Base-by-base conservation (phyloP, 2,797 vertebrate genomes). In the Tympanoctomys barrerae region DNA sequence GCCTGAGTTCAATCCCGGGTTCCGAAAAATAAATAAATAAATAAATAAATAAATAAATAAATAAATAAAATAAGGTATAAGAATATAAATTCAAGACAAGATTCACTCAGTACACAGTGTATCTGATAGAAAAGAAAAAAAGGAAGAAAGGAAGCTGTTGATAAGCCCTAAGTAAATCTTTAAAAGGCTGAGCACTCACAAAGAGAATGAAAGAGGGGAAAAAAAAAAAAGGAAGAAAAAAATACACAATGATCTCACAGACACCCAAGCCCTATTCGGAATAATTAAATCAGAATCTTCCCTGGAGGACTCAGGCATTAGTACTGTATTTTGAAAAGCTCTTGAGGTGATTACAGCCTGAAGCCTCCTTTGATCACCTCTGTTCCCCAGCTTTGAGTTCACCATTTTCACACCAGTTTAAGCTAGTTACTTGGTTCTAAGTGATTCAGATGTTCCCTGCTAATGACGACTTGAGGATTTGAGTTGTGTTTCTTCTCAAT, bases 401-500 rank as follows among this genome's bases (percentile, higher is more conserved):
- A 77, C n/a, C 49, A 89, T 0, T 61, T 93, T 86, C 54, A 92
- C 42, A 46, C n/a, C 62, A 87, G 36, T 21, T 84, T n/a, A 92
- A 73, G 8, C 9, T 36, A 1, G 21, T 82, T 39, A 54, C 11
- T 42, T 68, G 49, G 22, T 82, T 94, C 82, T 59, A 82, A 64
- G 61, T 70, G 78, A 96, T 54, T 92, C 79, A 86, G 24, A 62
- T 79, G 24, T 83, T 93, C 71, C 85, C 49, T 85, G 66, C 6
- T 64, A 75, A 95, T 77, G 57, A 96, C 33, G 81, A 91, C 49
- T 22, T 87, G 18, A 94, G 62, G 19, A 88, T 91, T 80, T 75
- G 3, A 68, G 31, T 52, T 87, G n/a, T 39, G 22, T 82, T 82
- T 85, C 91, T 95, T 88, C 92, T 84, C 93, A 90, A 89, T 73